Conservation (phyloP, 2,113 vertebrate genomes). For the Centropus unirufus region DNA sequence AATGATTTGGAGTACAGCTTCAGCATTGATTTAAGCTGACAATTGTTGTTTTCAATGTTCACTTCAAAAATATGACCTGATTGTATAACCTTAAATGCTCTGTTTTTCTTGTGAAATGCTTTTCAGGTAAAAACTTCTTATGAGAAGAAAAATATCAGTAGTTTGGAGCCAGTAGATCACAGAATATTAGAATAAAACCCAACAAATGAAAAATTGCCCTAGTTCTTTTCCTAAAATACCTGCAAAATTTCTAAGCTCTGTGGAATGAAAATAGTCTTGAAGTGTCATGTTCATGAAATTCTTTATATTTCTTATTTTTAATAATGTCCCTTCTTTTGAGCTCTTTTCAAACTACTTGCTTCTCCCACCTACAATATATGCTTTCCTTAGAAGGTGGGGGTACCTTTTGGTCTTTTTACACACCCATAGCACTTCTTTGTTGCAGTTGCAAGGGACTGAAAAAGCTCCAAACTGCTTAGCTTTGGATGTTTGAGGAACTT, state of each 20-base stretch:
- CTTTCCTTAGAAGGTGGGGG: not conserved
- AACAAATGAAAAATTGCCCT: not conserved
- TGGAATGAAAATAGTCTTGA: not conserved
- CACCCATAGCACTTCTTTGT: not conserved
- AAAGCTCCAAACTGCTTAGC: not conserved
- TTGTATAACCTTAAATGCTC: not conserved
- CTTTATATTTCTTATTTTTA: not conserved
- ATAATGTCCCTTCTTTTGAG: not conserved
- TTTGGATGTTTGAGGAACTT: not conserved
- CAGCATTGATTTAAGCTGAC: not conserved
- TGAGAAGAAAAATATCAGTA: not conserved
- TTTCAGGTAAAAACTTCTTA: not conserved
- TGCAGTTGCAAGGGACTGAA: not conserved
- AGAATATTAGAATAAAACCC: not conserved
- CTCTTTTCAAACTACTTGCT: not conserved
- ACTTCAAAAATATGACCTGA: not conserved
- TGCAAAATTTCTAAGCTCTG: not conserved
- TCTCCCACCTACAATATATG: not conserved
- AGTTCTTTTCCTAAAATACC: not conserved
- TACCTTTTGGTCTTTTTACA: not conserved
- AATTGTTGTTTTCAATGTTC: not conserved
- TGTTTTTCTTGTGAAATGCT: not conserved
- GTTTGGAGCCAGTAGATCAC: not conserved
- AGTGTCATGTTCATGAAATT: not conserved
- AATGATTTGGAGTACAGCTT: not conserved